These are phyloP conservation scores for Stegodyphus mimosarum DNA, from an alignment of 1,140 invertebrate species.

Conservation along the genomic window DNA sequence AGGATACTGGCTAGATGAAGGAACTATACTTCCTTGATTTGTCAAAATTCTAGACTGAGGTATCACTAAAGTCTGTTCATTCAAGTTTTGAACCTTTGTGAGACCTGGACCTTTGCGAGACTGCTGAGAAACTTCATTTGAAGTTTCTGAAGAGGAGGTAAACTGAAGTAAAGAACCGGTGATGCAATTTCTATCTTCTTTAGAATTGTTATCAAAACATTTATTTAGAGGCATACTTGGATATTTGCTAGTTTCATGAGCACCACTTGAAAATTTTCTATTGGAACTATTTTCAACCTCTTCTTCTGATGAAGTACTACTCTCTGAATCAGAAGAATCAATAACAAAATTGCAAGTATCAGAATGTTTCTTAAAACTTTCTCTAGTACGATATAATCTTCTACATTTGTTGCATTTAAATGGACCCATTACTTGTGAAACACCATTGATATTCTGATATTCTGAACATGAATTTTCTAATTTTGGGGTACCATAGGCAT, in stretches of 20 bases:
- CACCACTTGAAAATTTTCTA: neutral
- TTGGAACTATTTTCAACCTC: neutral
- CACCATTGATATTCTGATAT: constrained; percentile 42
- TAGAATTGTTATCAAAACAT: neutral
- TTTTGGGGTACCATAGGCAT: no score
- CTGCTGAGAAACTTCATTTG: neutral
- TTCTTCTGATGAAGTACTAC: neutral
- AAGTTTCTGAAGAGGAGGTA: no score
- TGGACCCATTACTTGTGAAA: constrained; percentile 71
- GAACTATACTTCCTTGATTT: neutral
- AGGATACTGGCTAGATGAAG: no score
- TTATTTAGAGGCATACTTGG: neutral
- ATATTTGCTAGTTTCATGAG: neutral
- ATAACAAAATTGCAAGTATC: constrained; percentile 75
- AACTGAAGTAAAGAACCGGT: no score
- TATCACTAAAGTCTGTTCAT: neutral
- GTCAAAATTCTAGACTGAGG: neutral
- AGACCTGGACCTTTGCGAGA: neutral
- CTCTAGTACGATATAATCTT: constrained; percentile 86
- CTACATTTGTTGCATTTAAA: constrained; percentile 89
- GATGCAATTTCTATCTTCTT: no score
- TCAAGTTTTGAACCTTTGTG: neutral
- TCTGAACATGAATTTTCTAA: neutral
- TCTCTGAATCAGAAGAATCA: constrained; percentile 69
- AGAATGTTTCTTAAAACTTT: constrained; percentile 86